Conservation (phyloP, 92 coral and sea anemone species). For the Porites cylindrica region DNA sequence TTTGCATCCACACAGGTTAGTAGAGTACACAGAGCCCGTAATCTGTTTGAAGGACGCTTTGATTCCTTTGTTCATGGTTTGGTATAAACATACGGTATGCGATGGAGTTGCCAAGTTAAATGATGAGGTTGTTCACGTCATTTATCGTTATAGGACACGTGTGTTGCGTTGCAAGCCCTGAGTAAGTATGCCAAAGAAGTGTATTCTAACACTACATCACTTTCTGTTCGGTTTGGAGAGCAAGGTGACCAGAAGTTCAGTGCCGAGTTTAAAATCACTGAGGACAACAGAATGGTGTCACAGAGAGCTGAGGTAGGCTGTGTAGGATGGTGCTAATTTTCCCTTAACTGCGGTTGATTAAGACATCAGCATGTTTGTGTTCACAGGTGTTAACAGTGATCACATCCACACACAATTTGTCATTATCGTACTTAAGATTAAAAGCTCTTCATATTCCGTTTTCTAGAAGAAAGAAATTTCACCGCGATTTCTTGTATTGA, state of each 20-base stretch:
- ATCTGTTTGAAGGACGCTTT: not conserved
- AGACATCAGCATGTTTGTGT: no score
- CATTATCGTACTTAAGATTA: no score
- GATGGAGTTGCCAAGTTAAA: no score
- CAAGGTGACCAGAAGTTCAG: constrained; percentile 41
- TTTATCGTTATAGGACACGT: constrained; percentile 79
- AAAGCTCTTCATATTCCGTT: no score
- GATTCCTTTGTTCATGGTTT: not conserved
- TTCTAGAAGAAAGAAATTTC: no score
- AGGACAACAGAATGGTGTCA: constrained; percentile 79
- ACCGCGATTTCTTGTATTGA: no score
- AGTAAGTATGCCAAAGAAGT: constrained; percentile 82
- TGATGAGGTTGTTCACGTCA: not conserved
- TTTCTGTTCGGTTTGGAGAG: constrained; percentile 70
- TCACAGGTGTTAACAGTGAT: not conserved
- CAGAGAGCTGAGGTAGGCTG: constrained; percentile 79
- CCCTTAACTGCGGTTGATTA: not conserved
- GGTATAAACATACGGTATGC: no score
- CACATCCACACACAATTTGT: not conserved
- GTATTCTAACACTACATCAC: constrained; percentile 54
- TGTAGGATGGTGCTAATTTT: not conserved
- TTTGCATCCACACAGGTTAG: constrained; percentile 96
- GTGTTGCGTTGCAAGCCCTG: constrained; percentile 93
- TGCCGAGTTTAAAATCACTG: constrained; percentile 70
- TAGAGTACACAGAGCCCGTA: not conserved